phyloP scores from a whole-genome alignment of 2,797 vertebrate species.

The Astyanax mexicanus region DNA sequence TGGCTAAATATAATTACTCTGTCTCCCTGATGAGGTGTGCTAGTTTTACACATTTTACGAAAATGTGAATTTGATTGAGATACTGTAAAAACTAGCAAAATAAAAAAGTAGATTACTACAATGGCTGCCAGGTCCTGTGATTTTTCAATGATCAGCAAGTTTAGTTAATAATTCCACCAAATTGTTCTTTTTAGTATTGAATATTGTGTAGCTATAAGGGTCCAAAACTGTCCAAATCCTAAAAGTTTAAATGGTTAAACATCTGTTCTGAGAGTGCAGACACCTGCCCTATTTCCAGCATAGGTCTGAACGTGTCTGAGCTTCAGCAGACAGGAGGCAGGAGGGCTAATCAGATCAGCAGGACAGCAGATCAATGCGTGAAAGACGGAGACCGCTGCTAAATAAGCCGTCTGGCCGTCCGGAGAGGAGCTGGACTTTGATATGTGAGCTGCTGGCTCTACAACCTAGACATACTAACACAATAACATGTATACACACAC shows the following conservation, averaged over 20 bases:
- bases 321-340: slow-evolving; percentile 12
- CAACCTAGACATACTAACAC: slow-evolving; percentile 24
- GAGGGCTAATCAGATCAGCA: slow-evolving; percentile 59
- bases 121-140: too few species aligned
- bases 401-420: slow-evolving; percentile 53
- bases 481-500: background rate
- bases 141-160: too few species aligned
- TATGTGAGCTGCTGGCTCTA: background rate
- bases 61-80: too few species aligned
- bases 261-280: slow-evolving; percentile 1
- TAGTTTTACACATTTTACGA: too few species aligned
- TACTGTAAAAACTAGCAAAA: too few species aligned
- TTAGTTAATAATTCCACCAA: too few species aligned
- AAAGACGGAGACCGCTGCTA: slow-evolving; percentile 56
- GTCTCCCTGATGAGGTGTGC: too few species aligned
- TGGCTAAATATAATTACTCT: too few species aligned
- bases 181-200: too few species aligned
- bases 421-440: slow-evolving; percentile 8
- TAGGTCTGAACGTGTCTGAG: slow-evolving; percentile 14
- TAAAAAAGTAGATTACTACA: too few species aligned
- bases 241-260: background rate
- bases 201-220: too few species aligned
- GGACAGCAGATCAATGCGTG: slow-evolving; percentile 63
- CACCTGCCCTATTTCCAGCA: slow-evolving; percentile 15
- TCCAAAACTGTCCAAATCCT: background rate